Evolutionary conservation across 1,140 invertebrate species (phyloP), one percentile per base, ranked within the genome.

Genomic region (Cherax quadricarinatus): DNA sequence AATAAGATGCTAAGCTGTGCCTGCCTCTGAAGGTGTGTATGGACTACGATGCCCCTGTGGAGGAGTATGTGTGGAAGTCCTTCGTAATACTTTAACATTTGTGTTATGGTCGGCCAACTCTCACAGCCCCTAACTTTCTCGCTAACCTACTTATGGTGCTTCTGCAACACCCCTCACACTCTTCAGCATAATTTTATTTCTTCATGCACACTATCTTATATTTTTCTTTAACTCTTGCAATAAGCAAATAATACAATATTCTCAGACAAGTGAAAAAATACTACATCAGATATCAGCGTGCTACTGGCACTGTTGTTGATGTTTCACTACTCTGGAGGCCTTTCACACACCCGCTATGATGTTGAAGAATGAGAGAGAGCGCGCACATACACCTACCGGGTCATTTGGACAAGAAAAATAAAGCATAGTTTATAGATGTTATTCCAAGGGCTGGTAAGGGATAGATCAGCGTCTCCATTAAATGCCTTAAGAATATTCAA

Each of bases 41-140:
- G 14, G 66, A 6, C 5, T 12, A 5, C 1, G 5, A 66, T 66
- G 62, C 5, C 16, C 14, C 18, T 6, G 62, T n/a, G 18, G 21
- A 66, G 62, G 16, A 18, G 62, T 14, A 4, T 83, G 81, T 83
- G 81, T 83, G 81, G 18, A 51, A 24, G 49, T 21, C 53, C 48
- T 30, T 73, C 60, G 60, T 66, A 62, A 60, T 48, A 70, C 83
- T 70, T 85, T 66, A 66, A 84, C 83, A 66, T 85, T 70, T 85
- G 60, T 70, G 60, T 62, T 9, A 85, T 85, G 57, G 83, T 2
- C 53, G 83, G 24, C 83, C 83, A 85, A 66, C 83, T 85, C 83
- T 84, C 82, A 62, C 82, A 84, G 57, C 82, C 82, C 49, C 30
- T 24, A 66, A 85, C 83, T 85, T 85, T 85, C 83, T 85, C 83